Percentiles rank a stretch among this genome's conserved stretches.
phyloP scores from a whole-genome alignment of 2,113 vertebrate genomes.

The Phalacrocorax brasilianus region DNA sequence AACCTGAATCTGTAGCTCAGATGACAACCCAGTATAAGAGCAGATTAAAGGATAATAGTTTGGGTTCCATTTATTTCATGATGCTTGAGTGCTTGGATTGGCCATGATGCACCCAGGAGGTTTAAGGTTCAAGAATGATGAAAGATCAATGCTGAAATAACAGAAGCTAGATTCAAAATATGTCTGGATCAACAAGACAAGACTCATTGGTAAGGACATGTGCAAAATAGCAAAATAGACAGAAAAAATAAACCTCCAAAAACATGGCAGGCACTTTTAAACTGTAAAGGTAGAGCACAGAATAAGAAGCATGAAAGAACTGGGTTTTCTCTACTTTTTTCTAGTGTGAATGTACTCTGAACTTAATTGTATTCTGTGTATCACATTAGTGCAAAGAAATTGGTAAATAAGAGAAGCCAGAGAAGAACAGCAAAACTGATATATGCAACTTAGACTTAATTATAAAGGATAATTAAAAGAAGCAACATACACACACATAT shows the following conservation, averaged over 20 bases:
- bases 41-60: conserved; percentile 12
- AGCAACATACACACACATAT: background rate
- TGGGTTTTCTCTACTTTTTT: background rate
- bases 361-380: background rate
- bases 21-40: background rate
- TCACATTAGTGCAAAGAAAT: background rate
- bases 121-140: background rate
- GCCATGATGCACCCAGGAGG: background rate
- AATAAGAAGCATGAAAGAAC: background rate
- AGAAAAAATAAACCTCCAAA: background rate
- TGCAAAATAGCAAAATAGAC: background rate
- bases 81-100: background rate
- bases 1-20: background rate
- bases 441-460: background rate
- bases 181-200: background rate
- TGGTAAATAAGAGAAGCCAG: background rate
- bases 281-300: background rate
- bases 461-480: background rate
- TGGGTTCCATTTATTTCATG: background rate
- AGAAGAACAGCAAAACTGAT: background rate
- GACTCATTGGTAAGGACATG: background rate
- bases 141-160: background rate
- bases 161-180: background rate
- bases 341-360: background rate
- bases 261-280: background rate